Base-by-base conservation (phyloP, 2,888 invertebrate species). In the Petrolisthes manimaculis region DNA sequence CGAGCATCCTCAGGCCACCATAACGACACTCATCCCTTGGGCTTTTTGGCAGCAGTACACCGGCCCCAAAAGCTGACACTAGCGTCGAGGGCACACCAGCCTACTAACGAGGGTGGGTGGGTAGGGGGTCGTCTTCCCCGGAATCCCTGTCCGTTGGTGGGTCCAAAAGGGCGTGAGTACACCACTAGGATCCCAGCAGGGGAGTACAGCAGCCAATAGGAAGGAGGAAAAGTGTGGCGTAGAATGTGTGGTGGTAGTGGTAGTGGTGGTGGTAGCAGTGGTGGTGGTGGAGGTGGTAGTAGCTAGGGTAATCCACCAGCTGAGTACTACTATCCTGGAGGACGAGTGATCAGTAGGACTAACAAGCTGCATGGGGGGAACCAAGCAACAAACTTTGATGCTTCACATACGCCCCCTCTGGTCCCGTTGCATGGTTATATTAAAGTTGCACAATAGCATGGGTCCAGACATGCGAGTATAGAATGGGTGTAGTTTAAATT, bases 21-120 rank as follows among this genome's bases (percentile, higher is more conserved):
- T 84, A 84, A 84, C 84, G 78, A 84, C 84, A 61, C 84, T 84
- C 78, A 55, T 84, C 78, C 12, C 67, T 71, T 37, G 78, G 78
- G 78, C 84, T 84, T 61, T 77, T 75, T 78, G 78, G 53, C 53
- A 69, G 75, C 21, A 77, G 84, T 18, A 55, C 75, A 56, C 51
- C 67, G 24, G 71, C 55, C 21, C 83, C 61, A 51, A 74, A 24
- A 51, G 56, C 74, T 74, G 51, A 74, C 74, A 67, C 69, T 56
- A 82, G 69, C 69, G 56, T 14, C 71, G n/a, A 83, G 83, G 69
- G 54, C 83, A 54, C 53, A 69, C 21, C 83, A 9, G 6, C 71
- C 54, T 71, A 37, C 83, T 74, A 83, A 83, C 75, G 83, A 83
- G 75, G 69, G 51, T 18, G 12, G 69, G 81, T 37, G 37, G 37